Conservation (phyloP, 2,888 invertebrate species). For the Alentia gelatinosa region DNA sequence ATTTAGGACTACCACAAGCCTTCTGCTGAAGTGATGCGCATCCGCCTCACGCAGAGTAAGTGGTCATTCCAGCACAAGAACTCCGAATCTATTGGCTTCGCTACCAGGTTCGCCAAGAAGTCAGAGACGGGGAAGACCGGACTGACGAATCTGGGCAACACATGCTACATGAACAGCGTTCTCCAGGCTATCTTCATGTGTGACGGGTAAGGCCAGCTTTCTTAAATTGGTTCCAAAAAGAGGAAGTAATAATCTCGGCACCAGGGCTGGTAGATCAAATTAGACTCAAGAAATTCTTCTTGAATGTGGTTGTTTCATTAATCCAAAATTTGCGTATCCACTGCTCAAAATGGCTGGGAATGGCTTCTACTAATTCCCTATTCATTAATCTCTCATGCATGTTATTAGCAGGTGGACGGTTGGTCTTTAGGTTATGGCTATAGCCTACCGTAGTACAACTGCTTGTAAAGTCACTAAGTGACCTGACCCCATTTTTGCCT, state of each 20-base stretch:
- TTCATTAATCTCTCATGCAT: not conserved
- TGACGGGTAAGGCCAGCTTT: conserved; percentile 83
- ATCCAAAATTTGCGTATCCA: too few species aligned
- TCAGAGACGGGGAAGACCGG: conserved; percentile 85
- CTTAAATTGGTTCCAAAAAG: too few species aligned
- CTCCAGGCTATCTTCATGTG: conserved; percentile 92
- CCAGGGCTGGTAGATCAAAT: not conserved
- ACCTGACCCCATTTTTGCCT: too few species aligned
- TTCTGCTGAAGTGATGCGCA: conserved; percentile 68
- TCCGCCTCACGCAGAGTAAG: conserved; percentile 68
- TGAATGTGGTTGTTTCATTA: too few species aligned
- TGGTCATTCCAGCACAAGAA: conserved; percentile 68
- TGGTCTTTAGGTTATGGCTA: too few species aligned
- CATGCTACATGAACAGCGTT: conserved; percentile 94
- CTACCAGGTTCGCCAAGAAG: conserved; percentile 64
- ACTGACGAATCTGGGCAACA: conserved; percentile 91
- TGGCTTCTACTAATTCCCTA: not conserved
- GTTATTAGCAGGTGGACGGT: too few species aligned
- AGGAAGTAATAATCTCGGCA: too few species aligned
- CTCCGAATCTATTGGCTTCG: not conserved
- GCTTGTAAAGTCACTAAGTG: too few species aligned
- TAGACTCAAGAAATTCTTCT: too few species aligned
- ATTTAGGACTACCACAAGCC: conserved; percentile 62
- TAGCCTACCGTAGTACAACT: too few species aligned
- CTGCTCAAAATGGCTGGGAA: too few species aligned